These are phyloP conservation scores for Platichthys stellatus DNA, from an alignment of 2,113 vertebrate genomes.

Conservation along the genomic window DNA sequence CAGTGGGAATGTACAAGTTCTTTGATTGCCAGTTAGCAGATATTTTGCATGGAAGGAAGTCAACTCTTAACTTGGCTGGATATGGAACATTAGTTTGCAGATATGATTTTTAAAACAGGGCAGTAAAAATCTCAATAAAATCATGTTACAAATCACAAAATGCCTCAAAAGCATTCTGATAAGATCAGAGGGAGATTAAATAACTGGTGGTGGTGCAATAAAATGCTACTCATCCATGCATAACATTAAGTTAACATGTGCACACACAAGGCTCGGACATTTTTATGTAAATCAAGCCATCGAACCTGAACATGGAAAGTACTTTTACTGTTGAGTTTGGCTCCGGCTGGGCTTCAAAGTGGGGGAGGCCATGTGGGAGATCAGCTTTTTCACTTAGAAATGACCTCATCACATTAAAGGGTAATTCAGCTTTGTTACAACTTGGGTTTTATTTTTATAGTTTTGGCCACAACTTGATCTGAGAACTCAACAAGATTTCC, in stretches of 20 bases:
- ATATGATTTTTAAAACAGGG: slow-evolving; percentile 21
- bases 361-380: neutral
- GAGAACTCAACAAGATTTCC: neutral
- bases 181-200: slow-evolving; percentile 29
- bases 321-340: neutral
- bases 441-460: neutral
- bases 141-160: slow-evolving; percentile 12
- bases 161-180: slow-evolving; percentile 1
- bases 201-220: slow-evolving; percentile 7
- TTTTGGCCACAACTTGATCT: neutral
- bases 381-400: slow-evolving; percentile 1
- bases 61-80: slow-evolving; percentile 42
- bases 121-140: slow-evolving; percentile 24
- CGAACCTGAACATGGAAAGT: slow-evolving; percentile 13
- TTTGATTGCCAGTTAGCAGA: slow-evolving; percentile 46
- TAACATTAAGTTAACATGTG: slow-evolving; percentile 9
- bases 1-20: slow-evolving; percentile 46
- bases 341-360: neutral
- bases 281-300: slow-evolving; percentile 25
- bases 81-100: slow-evolving; percentile 9
- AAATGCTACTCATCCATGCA: slow-evolving; percentile 14
- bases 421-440: slow-evolving; percentile 10
- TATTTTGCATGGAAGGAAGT: slow-evolving; percentile 50
- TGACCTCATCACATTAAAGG: slow-evolving; percentile 6
- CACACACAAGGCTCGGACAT: neutral